phyloP scores from a whole-genome alignment of 2,888 invertebrate genomes.

The Perdita meconis region DNA sequence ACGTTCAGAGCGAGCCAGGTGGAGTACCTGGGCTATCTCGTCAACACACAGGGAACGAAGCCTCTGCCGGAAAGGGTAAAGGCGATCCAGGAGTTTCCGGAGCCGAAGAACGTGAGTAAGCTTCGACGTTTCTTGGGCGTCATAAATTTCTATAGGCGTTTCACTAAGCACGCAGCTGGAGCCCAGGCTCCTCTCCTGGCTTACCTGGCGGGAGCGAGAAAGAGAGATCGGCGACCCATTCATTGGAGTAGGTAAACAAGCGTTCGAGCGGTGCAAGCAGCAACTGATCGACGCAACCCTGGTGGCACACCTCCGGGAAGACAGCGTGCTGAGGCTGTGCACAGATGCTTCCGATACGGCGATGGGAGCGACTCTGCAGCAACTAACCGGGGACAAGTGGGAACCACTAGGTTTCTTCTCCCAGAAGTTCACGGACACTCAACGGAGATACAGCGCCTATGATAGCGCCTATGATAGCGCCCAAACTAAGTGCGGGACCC shows the following conservation, averaged over 20 bases:
- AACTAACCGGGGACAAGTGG: not conserved
- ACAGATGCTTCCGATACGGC: constrained; percentile 23
- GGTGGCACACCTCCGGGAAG: not conserved
- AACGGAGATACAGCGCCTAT: too few species aligned
- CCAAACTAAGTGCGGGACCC: too few species aligned
- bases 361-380: constrained; percentile 10
- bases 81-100: not conserved
- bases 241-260: too few species aligned
- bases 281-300: not conserved
- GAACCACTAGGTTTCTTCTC: constrained; percentile 29
- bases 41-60: not conserved
- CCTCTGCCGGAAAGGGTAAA: not conserved
- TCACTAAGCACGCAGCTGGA: too few species aligned
- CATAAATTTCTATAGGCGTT: too few species aligned
- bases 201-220: too few species aligned
- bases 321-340: not conserved
- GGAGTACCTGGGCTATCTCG: not conserved
- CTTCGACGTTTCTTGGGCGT: not conserved
- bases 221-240: too few species aligned
- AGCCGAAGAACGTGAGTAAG: not conserved
- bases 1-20: not conserved
- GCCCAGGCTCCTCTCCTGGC: too few species aligned
- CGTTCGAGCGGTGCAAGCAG: too few species aligned
- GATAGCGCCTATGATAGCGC: too few species aligned
- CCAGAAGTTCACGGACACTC: not conserved